phyloP scores from a whole-genome alignment of 2,797 vertebrate genomes.

The Taeniopygia guttata region DNA sequence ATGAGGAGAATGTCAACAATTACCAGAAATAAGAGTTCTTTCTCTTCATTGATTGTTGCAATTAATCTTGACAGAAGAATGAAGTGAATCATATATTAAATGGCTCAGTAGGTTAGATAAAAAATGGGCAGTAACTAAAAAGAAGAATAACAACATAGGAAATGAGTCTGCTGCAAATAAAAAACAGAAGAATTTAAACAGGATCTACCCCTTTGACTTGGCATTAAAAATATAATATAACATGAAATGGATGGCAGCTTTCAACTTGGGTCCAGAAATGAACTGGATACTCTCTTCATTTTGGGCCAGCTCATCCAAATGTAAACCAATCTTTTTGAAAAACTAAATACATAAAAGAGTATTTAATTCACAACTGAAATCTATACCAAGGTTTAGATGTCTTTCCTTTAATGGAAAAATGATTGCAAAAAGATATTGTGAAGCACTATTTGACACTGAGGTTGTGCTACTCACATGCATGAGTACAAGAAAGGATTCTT shows the following conservation, averaged over 20 bases:
- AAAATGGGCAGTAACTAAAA: background rate
- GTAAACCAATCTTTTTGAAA: background rate
- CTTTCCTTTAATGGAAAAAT: background rate
- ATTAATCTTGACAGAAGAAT: conserved; percentile 24
- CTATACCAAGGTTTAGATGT: conserved; percentile 10
- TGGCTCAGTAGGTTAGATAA: background rate
- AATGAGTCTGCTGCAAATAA: background rate
- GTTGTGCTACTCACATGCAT: background rate
- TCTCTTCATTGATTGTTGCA: background rate
- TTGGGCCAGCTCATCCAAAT: background rate
- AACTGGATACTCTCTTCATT: conserved; percentile 11
- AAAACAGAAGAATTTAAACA: background rate
- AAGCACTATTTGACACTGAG: conserved; percentile 13
- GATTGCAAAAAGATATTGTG: conserved; percentile 5
- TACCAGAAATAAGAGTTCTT: background rate
- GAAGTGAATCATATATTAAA: background rate
- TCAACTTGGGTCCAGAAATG: conserved; percentile 8
- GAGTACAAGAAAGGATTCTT: background rate
- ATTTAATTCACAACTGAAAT: conserved; percentile 6
- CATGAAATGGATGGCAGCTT: background rate
- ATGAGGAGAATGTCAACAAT: background rate
- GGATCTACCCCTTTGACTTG: background rate
- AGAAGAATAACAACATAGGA: background rate
- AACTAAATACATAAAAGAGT: background rate
- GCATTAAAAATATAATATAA: background rate